These are phyloP conservation scores for Piscicola geometra DNA, from an alignment of 2,888 invertebrate genomes.

Conservation along the genomic window DNA sequence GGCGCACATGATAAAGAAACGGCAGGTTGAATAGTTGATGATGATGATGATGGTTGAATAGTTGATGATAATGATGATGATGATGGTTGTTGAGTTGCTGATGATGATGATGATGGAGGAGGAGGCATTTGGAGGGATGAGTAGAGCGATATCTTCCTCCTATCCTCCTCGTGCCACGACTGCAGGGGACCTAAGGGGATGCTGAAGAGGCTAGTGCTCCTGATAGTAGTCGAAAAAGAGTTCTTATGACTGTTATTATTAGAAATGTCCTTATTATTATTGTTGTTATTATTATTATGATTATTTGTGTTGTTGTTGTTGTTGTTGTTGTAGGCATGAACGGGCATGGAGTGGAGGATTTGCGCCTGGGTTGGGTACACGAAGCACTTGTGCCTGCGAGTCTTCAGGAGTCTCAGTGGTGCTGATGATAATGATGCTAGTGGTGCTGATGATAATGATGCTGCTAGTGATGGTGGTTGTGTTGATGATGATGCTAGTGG, in stretches of 20 bases:
- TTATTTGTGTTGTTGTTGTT: not conserved
- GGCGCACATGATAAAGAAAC: slow-evolving; percentile 27
- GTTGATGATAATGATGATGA: slow-evolving; percentile 12
- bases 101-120: slow-evolving; percentile 26
- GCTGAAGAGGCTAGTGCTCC: too few relatives aligned
- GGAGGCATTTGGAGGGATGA: not conserved
- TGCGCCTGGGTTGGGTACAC: slow-evolving; percentile 8
- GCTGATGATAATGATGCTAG: too few relatives aligned
- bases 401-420: not conserved
- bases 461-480: too few relatives aligned
- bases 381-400: not conserved
- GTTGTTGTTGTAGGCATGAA: too few relatives aligned
- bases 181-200: not conserved
- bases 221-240: not conserved
- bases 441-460: too few relatives aligned
- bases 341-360: not conserved
- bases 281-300: not conserved
- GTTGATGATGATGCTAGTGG: too few relatives aligned
- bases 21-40: slow-evolving; percentile 7
- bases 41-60: slow-evolving; percentile 17
- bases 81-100: slow-evolving; percentile 23
- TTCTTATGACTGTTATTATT: not conserved
- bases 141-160: not conserved
- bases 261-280: not conserved
- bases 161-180: not conserved